A percentile compares a stretch with the other conserved stretches of the same genome.
These are phyloP conservation scores for Ariolimax columbianus DNA, from an alignment of 2,888 invertebrate genomes.

Conservation along the genomic window DNA sequence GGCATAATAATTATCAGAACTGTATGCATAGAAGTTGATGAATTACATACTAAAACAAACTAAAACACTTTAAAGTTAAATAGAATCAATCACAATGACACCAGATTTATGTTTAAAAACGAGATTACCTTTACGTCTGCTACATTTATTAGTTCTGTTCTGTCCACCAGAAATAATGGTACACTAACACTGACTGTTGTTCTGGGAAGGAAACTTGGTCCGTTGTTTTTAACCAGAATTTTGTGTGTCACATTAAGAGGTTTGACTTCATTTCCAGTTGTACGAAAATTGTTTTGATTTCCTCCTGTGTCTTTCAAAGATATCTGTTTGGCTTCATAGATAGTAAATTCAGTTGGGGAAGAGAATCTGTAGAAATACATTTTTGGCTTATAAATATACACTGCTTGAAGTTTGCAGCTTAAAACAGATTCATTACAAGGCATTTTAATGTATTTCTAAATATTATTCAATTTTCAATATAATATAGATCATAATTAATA, in stretches of 20 bases:
- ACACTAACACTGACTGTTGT: slow-evolving; percentile 47
- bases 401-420: too few relatives aligned
- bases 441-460: too few relatives aligned
- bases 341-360: slow-evolving; percentile 31
- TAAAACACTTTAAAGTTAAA: too few relatives aligned
- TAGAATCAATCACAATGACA: too few relatives aligned
- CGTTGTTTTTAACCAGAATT: slow-evolving; percentile 49
- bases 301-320: background rate
- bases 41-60: too few relatives aligned
- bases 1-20: too few relatives aligned
- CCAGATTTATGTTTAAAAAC: too few relatives aligned
- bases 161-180: slow-evolving; percentile 37
- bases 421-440: too few relatives aligned
- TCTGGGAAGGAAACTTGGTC: slow-evolving; percentile 53
- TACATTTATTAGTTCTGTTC: slow-evolving; percentile 16
- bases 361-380: slow-evolving; percentile 24
- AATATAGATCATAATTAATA: too few relatives aligned
- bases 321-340: slow-evolving; percentile 29
- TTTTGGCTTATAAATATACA: too few relatives aligned
- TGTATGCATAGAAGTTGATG: too few relatives aligned
- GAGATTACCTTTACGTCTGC: slow-evolving; percentile 51
- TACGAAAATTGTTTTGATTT: background rate
- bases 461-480: too few relatives aligned
- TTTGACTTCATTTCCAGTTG: background rate
- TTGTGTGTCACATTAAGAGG: slow-evolving; percentile 46